Base-by-base conservation (phyloP, 1,140 invertebrate species). In the Drosophila leontia region DNA sequence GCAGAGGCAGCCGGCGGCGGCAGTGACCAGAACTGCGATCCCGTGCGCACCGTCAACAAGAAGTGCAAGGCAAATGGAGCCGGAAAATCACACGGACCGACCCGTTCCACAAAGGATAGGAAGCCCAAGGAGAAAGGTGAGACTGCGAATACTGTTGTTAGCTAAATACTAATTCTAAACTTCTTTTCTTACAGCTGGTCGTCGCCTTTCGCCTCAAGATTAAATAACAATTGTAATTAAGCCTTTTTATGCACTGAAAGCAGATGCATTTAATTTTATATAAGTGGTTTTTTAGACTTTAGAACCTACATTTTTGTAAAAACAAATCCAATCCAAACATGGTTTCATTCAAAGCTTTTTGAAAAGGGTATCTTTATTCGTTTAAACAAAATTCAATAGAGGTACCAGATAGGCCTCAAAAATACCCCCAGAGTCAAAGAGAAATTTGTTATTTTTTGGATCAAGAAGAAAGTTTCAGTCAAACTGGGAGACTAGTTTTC, bases 61-160 rank as follows among this genome's bases (percentile, higher is more conserved):
- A 96, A 95, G 82, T 96, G 96, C 93, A 96, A 96, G 26, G 68
- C 37, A 7, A 72, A 35, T 42, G 55, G 59, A 12, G 76, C 61
- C 3, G 63, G 45, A 17, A 72, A 75, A 7, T 59, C 56, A 35
- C 58, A 53, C 2, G 78, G 64, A 29, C 63, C 60, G 7, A 57
- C 39, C 19, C 65, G 78, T 32, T 48, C 57, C 23, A 55, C 58
- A 35, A 91, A 93, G 59, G 86, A 92, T 8, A 91, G 92, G 3
- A 93, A 93, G 72, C 91, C 91, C 44, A 92, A 91, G 65, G 88
- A 92, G 7, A 92, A 92, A 76, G 80, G 92, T 92, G 50, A 80
- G 12, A 5, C 15, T 15, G 29, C 3, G 0, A n/a, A 13, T 13
- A 2, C 3, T 35, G 7, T 9, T n/a, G 17, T 9, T 26, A 32